Evolutionary conservation across 2,113 vertebrate species (phyloP), one percentile per base, ranked within the genome.

Genomic region (Pelecanus crispus): DNA sequence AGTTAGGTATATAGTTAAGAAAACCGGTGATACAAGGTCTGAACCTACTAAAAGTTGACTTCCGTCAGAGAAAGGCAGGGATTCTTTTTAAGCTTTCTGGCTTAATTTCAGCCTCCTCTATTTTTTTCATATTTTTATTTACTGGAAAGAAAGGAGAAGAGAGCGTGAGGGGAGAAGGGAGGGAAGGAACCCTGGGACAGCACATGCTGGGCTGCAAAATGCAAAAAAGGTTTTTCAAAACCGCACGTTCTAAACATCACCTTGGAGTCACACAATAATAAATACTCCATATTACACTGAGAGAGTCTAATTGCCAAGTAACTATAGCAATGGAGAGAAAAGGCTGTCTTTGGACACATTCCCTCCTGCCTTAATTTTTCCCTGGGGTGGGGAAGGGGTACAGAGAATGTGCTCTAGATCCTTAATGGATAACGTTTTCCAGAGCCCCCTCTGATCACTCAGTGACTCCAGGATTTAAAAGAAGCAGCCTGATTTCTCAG

Each of bases 401-500:
- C 78, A 92, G 90, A 77, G 90, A 96, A 92, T 83, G 95, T 80
- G 90, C 95, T 97, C 95, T 95, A 92, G 93, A 94, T 95, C 93
- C 67, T 94, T 92, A 86, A 89, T 38, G 86, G 91, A 90, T 94
- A 94, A 96, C 14, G 0, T 94, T 97, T 97, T 94, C 93, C 95
- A 97, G 95, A 96, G 81, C 75, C 40, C 91, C 90, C 94, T 98
- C 74, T 62, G 95, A 96, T 97, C 94, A 77, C 62, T 88, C 88
- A n/a, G 85, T 88, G 47, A 45, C 87, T 78, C 53, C 58, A 20
- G 83, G 83, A 93, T 97, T 94, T 93, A 91, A 97, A 91, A 95
- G 93, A 49, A 91, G 66, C 78, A 90, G 71, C 65, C 63, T 5
- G n/a, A 79, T 73, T 91, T 68, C 93, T 96, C 95, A 71, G 68